Conservation (phyloP, 2,888 invertebrate species). For the Megamerina dolium region DNA sequence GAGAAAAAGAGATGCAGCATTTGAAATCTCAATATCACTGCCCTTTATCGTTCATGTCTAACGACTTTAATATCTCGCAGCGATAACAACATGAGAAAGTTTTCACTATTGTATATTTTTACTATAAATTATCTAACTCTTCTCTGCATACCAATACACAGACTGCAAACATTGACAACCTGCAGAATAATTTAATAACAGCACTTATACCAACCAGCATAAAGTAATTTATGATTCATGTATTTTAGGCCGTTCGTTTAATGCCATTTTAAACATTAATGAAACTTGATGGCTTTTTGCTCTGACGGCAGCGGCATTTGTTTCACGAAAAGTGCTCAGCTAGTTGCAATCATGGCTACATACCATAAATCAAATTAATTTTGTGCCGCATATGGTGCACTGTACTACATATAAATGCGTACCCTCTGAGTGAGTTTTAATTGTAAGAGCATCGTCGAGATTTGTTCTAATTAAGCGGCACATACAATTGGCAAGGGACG, state of each 20-base stretch:
- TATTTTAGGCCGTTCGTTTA: constrained; percentile 40
- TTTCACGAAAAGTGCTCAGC: neutral
- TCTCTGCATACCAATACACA: too few relatives aligned
- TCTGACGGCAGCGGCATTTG: neutral
- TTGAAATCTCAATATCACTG: too few relatives aligned
- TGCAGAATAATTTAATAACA: too few relatives aligned
- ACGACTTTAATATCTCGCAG: too few relatives aligned
- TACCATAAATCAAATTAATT: constrained; percentile 45
- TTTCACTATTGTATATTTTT: too few relatives aligned
- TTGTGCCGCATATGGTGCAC: constrained; percentile 10
- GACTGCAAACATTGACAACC: too few relatives aligned
- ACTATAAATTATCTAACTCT: too few relatives aligned
- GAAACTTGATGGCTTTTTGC: constrained; percentile 41
- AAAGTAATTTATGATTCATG: constrained; percentile 45
- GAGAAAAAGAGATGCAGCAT: too few relatives aligned
- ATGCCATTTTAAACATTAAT: constrained; percentile 46
- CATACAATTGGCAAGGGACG: constrained; percentile 31
- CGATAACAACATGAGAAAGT: too few relatives aligned
- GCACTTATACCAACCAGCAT: too few relatives aligned
- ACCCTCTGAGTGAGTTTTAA: constrained; percentile 37
- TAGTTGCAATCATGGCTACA: too few relatives aligned
- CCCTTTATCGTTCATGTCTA: too few relatives aligned
- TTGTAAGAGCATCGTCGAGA: constrained; percentile 28
- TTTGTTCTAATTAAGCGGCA: constrained; percentile 16
- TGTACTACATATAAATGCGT: neutral